Percentiles rank a stretch among this genome's conserved stretches.
phyloP scores from a whole-genome alignment of 2,797 vertebrate genomes.

The Onychomys torridus region DNA sequence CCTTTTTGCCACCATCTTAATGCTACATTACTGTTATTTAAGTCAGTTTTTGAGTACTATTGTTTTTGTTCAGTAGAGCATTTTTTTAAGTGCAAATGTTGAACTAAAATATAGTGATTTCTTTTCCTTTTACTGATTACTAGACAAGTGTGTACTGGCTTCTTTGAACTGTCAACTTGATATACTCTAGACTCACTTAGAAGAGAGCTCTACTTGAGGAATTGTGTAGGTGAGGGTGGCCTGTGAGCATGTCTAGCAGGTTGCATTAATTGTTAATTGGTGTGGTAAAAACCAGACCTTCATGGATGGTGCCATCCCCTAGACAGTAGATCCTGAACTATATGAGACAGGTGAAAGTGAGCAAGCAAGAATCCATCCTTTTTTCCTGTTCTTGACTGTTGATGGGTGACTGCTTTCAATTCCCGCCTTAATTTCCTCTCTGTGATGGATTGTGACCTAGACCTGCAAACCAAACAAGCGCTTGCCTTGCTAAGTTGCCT shows the following conservation, averaged over 20 bases:
- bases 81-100: not conserved
- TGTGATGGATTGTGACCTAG: not conserved
- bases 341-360: not conserved
- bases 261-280: not conserved
- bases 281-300: not conserved
- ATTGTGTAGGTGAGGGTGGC: not conserved
- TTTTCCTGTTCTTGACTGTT: too few relatives aligned
- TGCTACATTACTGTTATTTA: not conserved
- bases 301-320: not conserved
- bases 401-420: not conserved
- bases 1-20: not conserved
- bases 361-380: not conserved
- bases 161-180: not conserved
- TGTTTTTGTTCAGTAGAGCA: not conserved
- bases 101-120: not conserved
- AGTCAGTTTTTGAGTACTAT: not conserved
- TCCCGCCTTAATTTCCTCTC: not conserved
- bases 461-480: not conserved
- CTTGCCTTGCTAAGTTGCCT: too few relatives aligned
- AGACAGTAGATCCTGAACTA: not conserved
- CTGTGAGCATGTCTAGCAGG: not conserved
- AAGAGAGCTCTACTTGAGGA: not conserved
- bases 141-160: not conserved
- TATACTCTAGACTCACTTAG: not conserved
- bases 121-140: not conserved